Evolutionary conservation across 2,888 invertebrate genomes (phyloP).

Genomic region (Agrochola lychnidis): DNA sequence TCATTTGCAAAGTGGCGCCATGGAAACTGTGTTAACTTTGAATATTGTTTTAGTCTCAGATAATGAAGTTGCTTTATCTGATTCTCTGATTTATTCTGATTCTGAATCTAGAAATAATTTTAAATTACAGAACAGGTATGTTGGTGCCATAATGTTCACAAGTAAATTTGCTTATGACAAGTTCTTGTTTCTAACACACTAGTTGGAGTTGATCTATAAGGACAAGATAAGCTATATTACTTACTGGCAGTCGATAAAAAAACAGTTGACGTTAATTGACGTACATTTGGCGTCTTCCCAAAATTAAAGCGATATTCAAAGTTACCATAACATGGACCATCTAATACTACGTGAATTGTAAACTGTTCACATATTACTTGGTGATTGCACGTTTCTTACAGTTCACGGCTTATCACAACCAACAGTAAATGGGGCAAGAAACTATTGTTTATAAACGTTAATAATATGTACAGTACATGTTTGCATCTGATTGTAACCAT

Average conservation of each 20-base stretch:
- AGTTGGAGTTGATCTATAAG: background rate
- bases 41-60: background rate
- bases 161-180: background rate
- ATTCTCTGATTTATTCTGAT: background rate
- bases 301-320: background rate
- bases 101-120: background rate
- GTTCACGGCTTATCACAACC: slow-evolving; percentile 36
- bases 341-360: background rate
- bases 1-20: slow-evolving; percentile 20
- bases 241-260: background rate
- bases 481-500: slow-evolving; percentile 45
- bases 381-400: slow-evolving; percentile 25
- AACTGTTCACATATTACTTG: background rate
- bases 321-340: background rate
- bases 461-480: slow-evolving; percentile 24
- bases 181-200: background rate
- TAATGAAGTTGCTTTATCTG: background rate
- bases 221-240: background rate
- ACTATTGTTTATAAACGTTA: slow-evolving; percentile 29
- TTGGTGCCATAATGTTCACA: background rate
- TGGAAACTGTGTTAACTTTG: background rate
- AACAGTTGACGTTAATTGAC: background rate
- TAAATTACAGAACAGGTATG: background rate
- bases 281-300: background rate
- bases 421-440: slow-evolving; percentile 50